Percentiles rank a stretch among this genome's conserved stretches.
Conservation (phyloP, 2,888 invertebrate species). For the Myopa tessellatipennis region DNA sequence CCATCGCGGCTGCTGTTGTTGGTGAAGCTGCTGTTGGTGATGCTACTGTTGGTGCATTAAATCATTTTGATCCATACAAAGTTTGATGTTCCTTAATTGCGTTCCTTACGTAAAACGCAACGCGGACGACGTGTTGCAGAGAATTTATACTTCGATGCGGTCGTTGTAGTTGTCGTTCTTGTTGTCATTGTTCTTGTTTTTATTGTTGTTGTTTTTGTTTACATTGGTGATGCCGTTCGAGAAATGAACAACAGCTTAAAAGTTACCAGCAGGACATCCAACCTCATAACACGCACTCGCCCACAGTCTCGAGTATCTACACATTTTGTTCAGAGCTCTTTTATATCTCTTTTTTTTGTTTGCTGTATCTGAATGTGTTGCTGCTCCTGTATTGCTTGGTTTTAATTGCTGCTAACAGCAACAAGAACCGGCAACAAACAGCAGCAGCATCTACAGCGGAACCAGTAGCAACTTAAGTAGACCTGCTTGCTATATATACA, state of each 20-base stretch:
- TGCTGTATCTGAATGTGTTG: not conserved
- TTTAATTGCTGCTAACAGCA: conserved; percentile 60
- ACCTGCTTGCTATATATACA: not conserved
- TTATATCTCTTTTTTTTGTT: not conserved
- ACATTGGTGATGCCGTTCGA: conserved; percentile 23
- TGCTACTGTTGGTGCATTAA: conserved; percentile 14
- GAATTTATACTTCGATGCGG: not conserved
- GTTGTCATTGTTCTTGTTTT: conserved; percentile 50
- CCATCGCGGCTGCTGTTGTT: not conserved
- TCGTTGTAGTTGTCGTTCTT: not conserved
- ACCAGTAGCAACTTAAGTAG: not conserved
- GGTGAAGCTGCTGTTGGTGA: not conserved
- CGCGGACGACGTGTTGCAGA: not conserved
- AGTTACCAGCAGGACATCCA: not conserved
- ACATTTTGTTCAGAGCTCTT: conserved; percentile 33
- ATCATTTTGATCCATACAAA: conserved; percentile 29
- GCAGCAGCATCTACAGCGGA: not conserved
- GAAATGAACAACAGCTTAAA: too few species aligned
- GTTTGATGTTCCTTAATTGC: conserved; percentile 32
- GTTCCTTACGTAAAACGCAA: conserved; percentile 3
- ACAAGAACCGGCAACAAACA: conserved; percentile 4
- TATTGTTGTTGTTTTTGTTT: conserved; percentile 43
- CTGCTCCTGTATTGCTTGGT: conserved; percentile 48
- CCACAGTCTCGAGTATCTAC: not conserved
- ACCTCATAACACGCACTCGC: not conserved